Evolutionary conservation across 1,140 invertebrate genomes (phyloP).

Genomic region (Tetraneura akinire): DNA sequence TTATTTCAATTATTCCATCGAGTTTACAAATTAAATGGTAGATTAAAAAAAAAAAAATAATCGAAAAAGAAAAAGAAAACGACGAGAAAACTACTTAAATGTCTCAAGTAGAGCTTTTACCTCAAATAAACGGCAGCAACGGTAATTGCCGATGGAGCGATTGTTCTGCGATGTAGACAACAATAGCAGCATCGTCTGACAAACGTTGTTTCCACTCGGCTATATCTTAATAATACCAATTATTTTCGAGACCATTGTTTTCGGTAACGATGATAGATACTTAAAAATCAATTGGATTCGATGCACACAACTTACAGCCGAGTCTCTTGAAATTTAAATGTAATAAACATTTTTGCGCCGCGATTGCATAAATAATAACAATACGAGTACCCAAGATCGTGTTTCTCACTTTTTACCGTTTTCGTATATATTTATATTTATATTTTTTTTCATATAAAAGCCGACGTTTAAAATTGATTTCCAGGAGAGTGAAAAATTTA

Average conservation of each 20-base stretch:
- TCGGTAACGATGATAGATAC: neutral
- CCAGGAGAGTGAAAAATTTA: too few relatives aligned
- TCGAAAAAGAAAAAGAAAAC: too few relatives aligned
- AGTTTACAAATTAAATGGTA: neutral
- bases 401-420: too few relatives aligned
- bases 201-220: neutral
- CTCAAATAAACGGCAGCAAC: neutral
- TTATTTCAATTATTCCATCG: conserved; percentile 27
- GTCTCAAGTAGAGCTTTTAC: neutral
- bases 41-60: neutral
- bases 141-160: conserved; percentile 11
- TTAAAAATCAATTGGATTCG: conserved; percentile 5
- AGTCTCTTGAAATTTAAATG: neutral
- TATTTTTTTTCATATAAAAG: neutral
- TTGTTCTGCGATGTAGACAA: neutral
- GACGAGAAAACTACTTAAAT: neutral
- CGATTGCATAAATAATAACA: too few relatives aligned
- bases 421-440: too few relatives aligned
- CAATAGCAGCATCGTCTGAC: neutral
- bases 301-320: neutral
- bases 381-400: too few relatives aligned
- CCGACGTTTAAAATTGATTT: too few relatives aligned
- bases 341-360: too few relatives aligned
- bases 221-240: neutral
- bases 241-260: neutral